Evolutionary conservation across 1,140 invertebrate species (phyloP).

Genomic region (Subanguina moxae): DNA sequence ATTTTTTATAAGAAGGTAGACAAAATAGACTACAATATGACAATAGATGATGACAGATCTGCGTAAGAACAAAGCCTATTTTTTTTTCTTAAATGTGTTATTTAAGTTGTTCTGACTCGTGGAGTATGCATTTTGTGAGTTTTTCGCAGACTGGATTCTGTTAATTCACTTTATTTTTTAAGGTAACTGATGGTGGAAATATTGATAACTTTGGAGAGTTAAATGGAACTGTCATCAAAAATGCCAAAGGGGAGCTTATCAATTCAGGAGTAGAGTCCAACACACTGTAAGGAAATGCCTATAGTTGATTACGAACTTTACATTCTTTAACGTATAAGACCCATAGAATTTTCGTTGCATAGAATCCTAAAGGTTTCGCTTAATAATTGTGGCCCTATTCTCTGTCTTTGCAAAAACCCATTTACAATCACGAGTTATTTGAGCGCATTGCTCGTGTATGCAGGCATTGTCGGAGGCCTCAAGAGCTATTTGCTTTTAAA

Average conservation of each 20-base stretch:
- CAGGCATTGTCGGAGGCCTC: no score
- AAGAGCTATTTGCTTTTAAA: no score
- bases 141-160: no score
- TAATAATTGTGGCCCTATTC: no score
- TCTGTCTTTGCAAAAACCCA: no score
- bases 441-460: no score
- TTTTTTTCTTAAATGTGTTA: no score
- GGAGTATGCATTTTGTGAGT: slow-evolving; percentile 48
- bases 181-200: slow-evolving; percentile 29
- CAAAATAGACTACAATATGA: slow-evolving; percentile 45
- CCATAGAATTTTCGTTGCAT: no score
- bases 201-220: slow-evolving; percentile 4
- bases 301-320: background rate
- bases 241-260: slow-evolving; percentile 21
- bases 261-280: slow-evolving; percentile 45
- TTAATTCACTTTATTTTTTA: no score
- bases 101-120: slow-evolving; percentile 49
- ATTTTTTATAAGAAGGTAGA: slow-evolving; percentile 58
- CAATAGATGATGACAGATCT: slow-evolving; percentile 54
- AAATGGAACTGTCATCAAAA: background rate
- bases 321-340: no score
- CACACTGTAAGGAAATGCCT: slow-evolving; percentile 32
- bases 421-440: no score
- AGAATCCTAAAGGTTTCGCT: no score
- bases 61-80: slow-evolving; percentile 15